Evolutionary conservation across 2,888 invertebrate genomes (phyloP).

Genomic region (Lymantria monacha): DNA sequence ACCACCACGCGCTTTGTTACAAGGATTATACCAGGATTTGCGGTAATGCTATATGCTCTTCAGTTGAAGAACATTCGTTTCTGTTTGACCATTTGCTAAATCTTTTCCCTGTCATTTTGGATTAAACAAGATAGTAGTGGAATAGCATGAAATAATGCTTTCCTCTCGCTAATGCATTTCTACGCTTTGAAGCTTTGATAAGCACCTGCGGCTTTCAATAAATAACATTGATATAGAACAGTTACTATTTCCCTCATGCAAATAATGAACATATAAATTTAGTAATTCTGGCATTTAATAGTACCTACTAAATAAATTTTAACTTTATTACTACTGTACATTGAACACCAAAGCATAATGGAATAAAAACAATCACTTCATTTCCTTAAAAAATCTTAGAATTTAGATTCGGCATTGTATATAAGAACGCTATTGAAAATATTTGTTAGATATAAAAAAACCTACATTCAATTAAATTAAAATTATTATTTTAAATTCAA

Average conservation of each 20-base stretch:
- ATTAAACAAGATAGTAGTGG: conserved; percentile 33
- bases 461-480: too few relatives aligned
- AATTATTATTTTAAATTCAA: too few relatives aligned
- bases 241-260: conserved; percentile 18
- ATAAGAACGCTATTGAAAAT: too few relatives aligned
- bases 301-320: too few relatives aligned
- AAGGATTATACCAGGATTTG: conserved; percentile 63
- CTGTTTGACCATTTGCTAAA: conserved; percentile 58
- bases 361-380: too few relatives aligned
- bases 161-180: conserved; percentile 38
- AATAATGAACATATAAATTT: too few relatives aligned
- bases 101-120: conserved; percentile 49
- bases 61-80: conserved; percentile 43
- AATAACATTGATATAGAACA: conserved; percentile 43
- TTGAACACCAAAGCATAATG: too few relatives aligned
- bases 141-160: conserved; percentile 39
- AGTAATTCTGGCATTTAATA: too few relatives aligned
- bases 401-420: too few relatives aligned
- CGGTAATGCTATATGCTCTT: conserved; percentile 58
- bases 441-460: too few relatives aligned
- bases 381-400: too few relatives aligned
- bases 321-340: too few relatives aligned
- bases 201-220: conserved; percentile 51
- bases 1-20: conserved; percentile 48
- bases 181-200: conserved; percentile 47